Base-by-base conservation (phyloP, 2,888 invertebrate genomes). In the Rugalucina vietnamica region DNA sequence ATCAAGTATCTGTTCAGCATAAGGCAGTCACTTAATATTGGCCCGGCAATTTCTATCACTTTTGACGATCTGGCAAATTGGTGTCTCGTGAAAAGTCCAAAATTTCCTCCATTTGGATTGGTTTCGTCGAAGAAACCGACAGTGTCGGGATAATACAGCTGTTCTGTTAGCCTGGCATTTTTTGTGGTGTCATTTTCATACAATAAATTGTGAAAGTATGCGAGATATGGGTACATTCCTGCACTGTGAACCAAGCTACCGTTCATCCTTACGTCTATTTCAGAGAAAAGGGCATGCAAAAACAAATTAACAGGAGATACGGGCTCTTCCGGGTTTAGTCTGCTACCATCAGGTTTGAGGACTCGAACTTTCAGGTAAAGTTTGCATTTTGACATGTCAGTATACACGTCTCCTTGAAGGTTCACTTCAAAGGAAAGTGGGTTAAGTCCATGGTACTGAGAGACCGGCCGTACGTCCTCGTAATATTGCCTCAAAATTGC, bases 1-100 rank as follows among this genome's bases (percentile, higher is more conserved):
- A 76, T 39, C 21, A 76, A 29, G 43, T 65, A 76, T 21, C 76
- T 57, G 76, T 76, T 37, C 24, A 76, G 60, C 65, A 43, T 60
- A 36, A 76, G 24, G 5, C 60, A 65, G 29, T 76, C 76, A 18
- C 57, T 65, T 12, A 76, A 36, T 27, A 57, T 29, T 12, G 57
- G n/a, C 21, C 76, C 76, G n/a, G 57, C 65, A 60, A 76, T 37
- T 43, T 76, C 65, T 24, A 76, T 43, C 12, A 60, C 21, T 57
- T 32, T 60, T 2, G 76, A 76, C 32, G 57, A 32, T 8, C 39
- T 57, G 12, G 60, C 57, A 18, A 39, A 29, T 21, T 39, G 60
- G 37, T 65, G 57, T 18, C 76, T 37, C 27, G 54, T 3, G 24
- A 29, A 76, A 32, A 76, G 76, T 27, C 76, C 76, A 32, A 43